Evolutionary conservation across 2,888 invertebrate species (phyloP), one percentile per base, ranked within the genome.

Genomic region (Papilio gigon): DNA sequence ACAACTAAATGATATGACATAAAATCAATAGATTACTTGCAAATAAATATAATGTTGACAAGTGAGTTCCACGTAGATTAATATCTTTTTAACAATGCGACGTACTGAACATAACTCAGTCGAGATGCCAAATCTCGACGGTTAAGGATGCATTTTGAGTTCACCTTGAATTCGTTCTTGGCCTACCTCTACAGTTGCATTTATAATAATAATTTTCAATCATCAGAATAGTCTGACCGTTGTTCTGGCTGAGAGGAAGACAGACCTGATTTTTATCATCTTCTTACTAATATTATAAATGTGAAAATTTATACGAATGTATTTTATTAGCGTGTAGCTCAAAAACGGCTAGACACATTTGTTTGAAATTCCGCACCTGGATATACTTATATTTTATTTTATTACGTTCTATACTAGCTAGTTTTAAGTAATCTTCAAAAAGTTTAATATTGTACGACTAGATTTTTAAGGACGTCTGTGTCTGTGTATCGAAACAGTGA

Each of bases 91-190:
- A 81, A 81, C 81, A 78, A 79, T 79, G 77, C 68, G 72, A 62
- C 70, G 72, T 74, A 70, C 71, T 76, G 64, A 71, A 75, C 71
- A 84, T 86, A 82, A 84, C 70, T 87, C 84, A 84, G 71, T 70
- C 68, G 71, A 70, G 74, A 83, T 89, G 89, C 89, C 89, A 89
- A 77, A 77, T 77, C 73, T 71, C 72, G 73, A 79, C 77, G 76
- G 80, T 82, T 80, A 81, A 84, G 78, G 84, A 82, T 85, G 85
- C 85, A 74, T 87, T 83, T 88, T 85, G 87, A 87, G 88, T 85
- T 75, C 82, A 77, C 73, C 73, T 72, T 61, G 76, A 71, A 17
- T 67, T 68, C 72, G 84, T 71, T 86, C 90, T 89, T 91, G 90
- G 88, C 90, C 89, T 85, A 83, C 79, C 85, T 88, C 77, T 77